Evolutionary conservation across 1,140 invertebrate species (phyloP), one percentile per base, ranked within the genome.

Genomic region (Meloidogyne chitwoodi): DNA sequence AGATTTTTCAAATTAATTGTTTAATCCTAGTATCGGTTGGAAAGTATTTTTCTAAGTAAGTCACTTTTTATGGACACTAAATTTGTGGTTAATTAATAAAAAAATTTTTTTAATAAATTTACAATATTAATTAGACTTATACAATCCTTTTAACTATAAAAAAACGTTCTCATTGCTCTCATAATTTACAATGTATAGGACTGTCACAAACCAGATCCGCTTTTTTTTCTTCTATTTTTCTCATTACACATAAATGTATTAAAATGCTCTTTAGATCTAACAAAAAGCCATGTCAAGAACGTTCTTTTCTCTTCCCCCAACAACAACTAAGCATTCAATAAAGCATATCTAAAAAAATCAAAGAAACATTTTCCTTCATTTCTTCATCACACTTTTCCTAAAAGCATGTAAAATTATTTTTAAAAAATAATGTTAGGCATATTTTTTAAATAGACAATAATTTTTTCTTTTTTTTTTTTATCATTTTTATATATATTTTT

Each of bases 281-380:
- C n/a, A 31, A 2, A 65, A 66, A 66, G 27, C 64, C 64, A 66
- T 66, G 65, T 66, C 65, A 66, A 66, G 65, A 66, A 22, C 65
- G 65, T 41, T 31, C 34, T 66, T 22, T 12, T 66, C 65, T 22
- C 16, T 12, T 26, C 2, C 62, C 2, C 2, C n/a, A n/a, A n/a
- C n/a, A n/a, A n/a, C n/a, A 63, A 26, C 2, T 2, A n/a, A 31
- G 16, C 65, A n/a, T 41, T 41, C 29, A n/a, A 56, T 56, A 56
- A 56, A 56, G 48, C 48, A 56, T 56, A 56, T 56, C n/a, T 48
- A 48, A 14, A 56, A 56, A 56, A n/a, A n/a, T 41, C 38, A 41
- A n/a, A 56, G 6, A n/a, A 56, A 56, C n/a, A n/a, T n/a, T 56
- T 56, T n/a, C 1, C 14, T 48, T 56, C n/a, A 14, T 56, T 56